Base-by-base conservation (phyloP, 2,888 invertebrate species). In the Enchytraeus crypticus region DNA sequence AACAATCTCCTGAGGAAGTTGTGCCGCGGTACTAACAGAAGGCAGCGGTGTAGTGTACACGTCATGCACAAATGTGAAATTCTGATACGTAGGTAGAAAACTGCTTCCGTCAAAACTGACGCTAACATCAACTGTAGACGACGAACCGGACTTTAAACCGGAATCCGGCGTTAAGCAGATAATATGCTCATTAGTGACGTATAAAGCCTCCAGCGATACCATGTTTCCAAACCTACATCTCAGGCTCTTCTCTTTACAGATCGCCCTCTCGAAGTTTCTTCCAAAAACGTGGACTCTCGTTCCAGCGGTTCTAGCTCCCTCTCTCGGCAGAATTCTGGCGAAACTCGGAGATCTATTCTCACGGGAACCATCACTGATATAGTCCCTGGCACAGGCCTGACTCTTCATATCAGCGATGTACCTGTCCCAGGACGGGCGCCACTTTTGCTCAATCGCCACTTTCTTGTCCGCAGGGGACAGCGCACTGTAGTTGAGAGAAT, bases 271-370 rank as follows among this genome's bases (percentile, higher is more conserved):
- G 53, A 69, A 69, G 29, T 64, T 49, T 34, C 63, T 47, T 2
- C 69, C 69, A 57, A 56, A 69, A 3, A 69, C 51, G 46, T 66
- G 66, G 3, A 69, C 66, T 11, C 49, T 61, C n/a, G 64, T 65
- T 18, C 45, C 55, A 43, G 30, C 60, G 45, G 18, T 47, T 8
- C 23, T 21, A 14, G 65, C 58, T 4, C 66, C 69, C 11, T 53
- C 60, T 5, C 32, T 27, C 2, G 69, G 69, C 5, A 69, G 47
- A 11, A 69, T 53, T 11, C 58, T 5, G 1, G 29, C 47, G 29
- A 62, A 62, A 14, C 32, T 30, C 32, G 53, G 29, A 5, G 34
- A 38, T 2, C 47, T 45, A n/a, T 43, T 55, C 47, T 46, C 58
- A 3, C 23, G 47, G 4, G 54, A 23, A 29, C 32, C 51, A 11